These are phyloP conservation scores for Glossophaga mutica DNA, from an alignment of 2,797 vertebrate species.

Conservation along the genomic window DNA sequence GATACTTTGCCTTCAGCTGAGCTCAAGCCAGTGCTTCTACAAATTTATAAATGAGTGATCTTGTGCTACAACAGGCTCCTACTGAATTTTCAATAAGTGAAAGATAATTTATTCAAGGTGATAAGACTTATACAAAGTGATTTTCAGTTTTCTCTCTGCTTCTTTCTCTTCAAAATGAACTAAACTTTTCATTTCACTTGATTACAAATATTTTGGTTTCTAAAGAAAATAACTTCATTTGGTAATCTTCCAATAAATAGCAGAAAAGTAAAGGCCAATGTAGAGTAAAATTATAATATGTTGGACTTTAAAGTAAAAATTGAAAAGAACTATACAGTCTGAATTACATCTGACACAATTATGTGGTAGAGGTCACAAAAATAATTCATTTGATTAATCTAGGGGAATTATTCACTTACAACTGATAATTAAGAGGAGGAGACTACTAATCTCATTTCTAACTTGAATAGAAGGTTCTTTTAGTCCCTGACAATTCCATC, in stretches of 20 bases:
- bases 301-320: slow-evolving; percentile 37
- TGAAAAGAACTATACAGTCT: background rate
- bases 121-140: slow-evolving; percentile 4
- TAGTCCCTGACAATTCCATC: background rate
- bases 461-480: background rate
- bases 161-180: slow-evolving; percentile 18
- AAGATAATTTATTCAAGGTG: slow-evolving; percentile 33
- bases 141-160: background rate
- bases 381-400: slow-evolving; percentile 10
- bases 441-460: background rate
- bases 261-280: slow-evolving; percentile 24
- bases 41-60: background rate
- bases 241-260: background rate
- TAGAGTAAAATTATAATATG: background rate
- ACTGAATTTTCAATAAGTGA: slow-evolving; percentile 44
- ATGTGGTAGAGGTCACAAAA: background rate
- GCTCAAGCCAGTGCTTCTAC: background rate
- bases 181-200: background rate
- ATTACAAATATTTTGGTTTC: background rate
- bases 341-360: background rate
- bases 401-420: slow-evolving; percentile 39
- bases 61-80: background rate
- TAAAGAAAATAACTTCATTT: slow-evolving; percentile 1
- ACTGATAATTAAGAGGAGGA: slow-evolving; percentile 11
- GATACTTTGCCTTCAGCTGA: background rate